Conservation (phyloP, 2,113 vertebrate genomes). For the Chaetorhynchus papuensis region DNA sequence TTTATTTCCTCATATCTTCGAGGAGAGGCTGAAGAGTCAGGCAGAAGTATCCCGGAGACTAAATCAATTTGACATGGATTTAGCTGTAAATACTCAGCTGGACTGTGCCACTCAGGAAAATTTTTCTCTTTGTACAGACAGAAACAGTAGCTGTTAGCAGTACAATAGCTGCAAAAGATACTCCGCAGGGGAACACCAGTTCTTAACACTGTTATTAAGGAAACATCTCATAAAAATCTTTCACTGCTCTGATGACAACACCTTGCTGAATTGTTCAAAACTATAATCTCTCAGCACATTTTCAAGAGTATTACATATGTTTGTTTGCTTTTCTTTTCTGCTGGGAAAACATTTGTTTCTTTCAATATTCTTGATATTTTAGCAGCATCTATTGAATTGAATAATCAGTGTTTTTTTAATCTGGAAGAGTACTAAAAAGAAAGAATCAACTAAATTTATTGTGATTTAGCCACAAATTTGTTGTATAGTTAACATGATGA, state of each 20-base stretch:
- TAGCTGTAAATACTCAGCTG: not conserved
- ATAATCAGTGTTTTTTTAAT: not conserved
- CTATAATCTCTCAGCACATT: not conserved
- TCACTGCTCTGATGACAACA: not conserved
- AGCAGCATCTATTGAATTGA: conserved; percentile 12
- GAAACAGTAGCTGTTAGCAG: not conserved
- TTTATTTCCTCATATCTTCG: no score
- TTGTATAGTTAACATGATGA: not conserved
- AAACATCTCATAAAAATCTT: not conserved
- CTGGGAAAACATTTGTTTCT: conserved; percentile 27
- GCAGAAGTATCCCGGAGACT: not conserved
- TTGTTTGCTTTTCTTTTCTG: not conserved
- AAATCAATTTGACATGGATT: not conserved
- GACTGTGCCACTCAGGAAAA: not conserved
- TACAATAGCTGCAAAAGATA: not conserved
- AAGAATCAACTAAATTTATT: not conserved
- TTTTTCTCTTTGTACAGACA: not conserved
- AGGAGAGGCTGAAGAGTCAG: not conserved
- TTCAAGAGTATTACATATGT: not conserved
- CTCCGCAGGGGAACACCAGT: not conserved
- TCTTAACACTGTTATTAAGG: not conserved
- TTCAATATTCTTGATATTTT: conserved; percentile 10
- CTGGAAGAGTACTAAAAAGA: not conserved
- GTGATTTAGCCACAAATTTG: not conserved
- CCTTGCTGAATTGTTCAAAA: conserved; percentile 23